These are phyloP conservation scores for Phoxinus phoxinus DNA, from an alignment of 2,113 vertebrate species.

Conservation along the genomic window DNA sequence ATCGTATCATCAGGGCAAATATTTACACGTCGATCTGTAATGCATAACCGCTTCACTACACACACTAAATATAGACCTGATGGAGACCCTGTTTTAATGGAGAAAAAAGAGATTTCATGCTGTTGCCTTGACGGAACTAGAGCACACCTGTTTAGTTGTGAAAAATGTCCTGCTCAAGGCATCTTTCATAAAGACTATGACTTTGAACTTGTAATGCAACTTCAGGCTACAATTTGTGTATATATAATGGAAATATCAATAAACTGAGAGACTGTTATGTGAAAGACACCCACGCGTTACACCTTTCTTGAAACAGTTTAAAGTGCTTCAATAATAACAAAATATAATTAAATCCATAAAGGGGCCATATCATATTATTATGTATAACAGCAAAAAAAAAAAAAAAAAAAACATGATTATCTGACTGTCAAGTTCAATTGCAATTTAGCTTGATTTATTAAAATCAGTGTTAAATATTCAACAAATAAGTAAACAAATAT, in stretches of 20 bases:
- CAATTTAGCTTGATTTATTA: not conserved
- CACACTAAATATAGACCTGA: not conserved
- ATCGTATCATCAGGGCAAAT: not conserved
- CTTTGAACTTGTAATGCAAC: conserved; percentile 5
- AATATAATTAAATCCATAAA: not conserved
- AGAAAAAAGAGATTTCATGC: not conserved
- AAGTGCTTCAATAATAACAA: not conserved
- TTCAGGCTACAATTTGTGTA: not conserved
- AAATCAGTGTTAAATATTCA: not conserved
- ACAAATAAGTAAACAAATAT: not conserved
- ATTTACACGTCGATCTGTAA: not conserved
- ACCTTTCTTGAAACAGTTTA: not conserved
- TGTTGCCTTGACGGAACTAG: conserved; percentile 4
- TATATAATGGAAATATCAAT: not conserved
- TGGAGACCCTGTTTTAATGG: not conserved
- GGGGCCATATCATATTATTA: not conserved
- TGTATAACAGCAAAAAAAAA: not conserved
- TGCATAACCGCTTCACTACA: not conserved
- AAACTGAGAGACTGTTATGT: not conserved
- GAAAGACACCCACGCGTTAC: not conserved
- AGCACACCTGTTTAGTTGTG: conserved; percentile 14
- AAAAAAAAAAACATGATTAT: too few species aligned
- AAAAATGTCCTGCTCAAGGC: conserved; percentile 14
- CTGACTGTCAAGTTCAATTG: not conserved
- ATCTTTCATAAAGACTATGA: not conserved